These are phyloP conservation scores for Ariopsis seemanni DNA, from an alignment of 2,113 vertebrate genomes.

Conservation along the genomic window DNA sequence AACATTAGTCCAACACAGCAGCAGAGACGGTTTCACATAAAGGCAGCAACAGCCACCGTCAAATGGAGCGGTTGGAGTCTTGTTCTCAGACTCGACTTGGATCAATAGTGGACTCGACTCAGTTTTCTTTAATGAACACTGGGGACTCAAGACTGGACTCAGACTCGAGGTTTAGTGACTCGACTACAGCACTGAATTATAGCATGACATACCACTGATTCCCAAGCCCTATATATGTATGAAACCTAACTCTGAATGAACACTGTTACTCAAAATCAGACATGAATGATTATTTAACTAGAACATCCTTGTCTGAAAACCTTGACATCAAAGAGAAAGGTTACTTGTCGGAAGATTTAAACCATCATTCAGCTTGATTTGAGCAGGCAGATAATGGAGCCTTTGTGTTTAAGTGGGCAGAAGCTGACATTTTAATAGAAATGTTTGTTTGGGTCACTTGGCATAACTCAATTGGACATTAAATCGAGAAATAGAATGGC, in stretches of 20 bases:
- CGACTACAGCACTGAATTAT: neutral
- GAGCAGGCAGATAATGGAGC: conserved; percentile 31
- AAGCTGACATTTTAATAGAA: conserved; percentile 46
- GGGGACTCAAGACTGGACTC: too few relatives aligned
- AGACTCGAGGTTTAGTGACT: too few relatives aligned
- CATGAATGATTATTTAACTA: neutral
- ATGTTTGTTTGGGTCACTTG: conserved; percentile 29
- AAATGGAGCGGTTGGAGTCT: too few relatives aligned
- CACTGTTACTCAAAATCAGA: neutral
- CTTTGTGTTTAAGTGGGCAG: conserved; percentile 32
- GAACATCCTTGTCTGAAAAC: neutral
- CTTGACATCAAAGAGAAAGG: conserved; percentile 12
- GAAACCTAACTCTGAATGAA: neutral
- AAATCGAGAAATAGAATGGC: conserved; percentile 21
- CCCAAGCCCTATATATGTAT: neutral
- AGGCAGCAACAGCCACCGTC: too few relatives aligned
- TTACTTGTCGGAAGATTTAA: conserved; percentile 10
- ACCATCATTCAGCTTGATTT: neutral
- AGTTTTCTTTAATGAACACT: too few relatives aligned
- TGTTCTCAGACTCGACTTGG: too few relatives aligned
- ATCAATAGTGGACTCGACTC: too few relatives aligned
- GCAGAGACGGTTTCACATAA: too few relatives aligned
- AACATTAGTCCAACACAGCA: too few relatives aligned
- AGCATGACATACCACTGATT: neutral
- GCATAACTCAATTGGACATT: conserved; percentile 16